phyloP scores from a whole-genome alignment of 2,888 invertebrate species.

The Tortrix viridana region DNA sequence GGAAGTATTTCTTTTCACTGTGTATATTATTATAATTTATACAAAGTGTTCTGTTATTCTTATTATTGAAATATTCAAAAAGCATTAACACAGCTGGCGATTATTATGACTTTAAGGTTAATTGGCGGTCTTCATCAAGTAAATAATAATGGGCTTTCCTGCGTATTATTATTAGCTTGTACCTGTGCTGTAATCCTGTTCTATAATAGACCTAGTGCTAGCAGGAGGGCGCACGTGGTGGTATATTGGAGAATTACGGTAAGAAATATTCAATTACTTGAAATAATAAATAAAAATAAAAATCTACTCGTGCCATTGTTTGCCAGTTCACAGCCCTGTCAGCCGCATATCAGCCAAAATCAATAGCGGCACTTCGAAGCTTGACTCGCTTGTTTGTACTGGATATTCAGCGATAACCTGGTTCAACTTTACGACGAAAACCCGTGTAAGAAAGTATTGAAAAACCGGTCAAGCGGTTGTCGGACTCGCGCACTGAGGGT shows the following conservation, averaged over 20 bases:
- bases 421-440: slow-evolving; percentile 41
- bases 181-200: too few species aligned
- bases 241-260: too few species aligned
- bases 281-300: not conserved
- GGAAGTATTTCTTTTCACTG: slow-evolving; percentile 74
- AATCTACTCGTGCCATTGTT: slow-evolving; percentile 22
- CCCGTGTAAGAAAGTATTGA: not conserved
- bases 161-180: too few species aligned
- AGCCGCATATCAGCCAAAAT: slow-evolving; percentile 68
- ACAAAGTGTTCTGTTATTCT: slow-evolving; percentile 56
- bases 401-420: slow-evolving; percentile 63
- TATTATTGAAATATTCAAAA: slow-evolving; percentile 55
- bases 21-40: slow-evolving; percentile 67
- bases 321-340: slow-evolving; percentile 41
- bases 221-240: too few species aligned
- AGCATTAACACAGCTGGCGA: slow-evolving; percentile 53
- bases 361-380: slow-evolving; percentile 59
- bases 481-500: too few species aligned
- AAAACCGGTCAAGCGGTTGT: not conserved
- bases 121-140: slow-evolving; percentile 10
- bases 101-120: slow-evolving; percentile 27
- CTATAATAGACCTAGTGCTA: too few species aligned
- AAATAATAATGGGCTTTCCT: too few species aligned
- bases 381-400: slow-evolving; percentile 61
- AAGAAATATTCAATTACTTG: too few species aligned